These are phyloP conservation scores for Micrastur ruficollis DNA, from an alignment of 2,797 vertebrate species.

Conservation along the genomic window DNA sequence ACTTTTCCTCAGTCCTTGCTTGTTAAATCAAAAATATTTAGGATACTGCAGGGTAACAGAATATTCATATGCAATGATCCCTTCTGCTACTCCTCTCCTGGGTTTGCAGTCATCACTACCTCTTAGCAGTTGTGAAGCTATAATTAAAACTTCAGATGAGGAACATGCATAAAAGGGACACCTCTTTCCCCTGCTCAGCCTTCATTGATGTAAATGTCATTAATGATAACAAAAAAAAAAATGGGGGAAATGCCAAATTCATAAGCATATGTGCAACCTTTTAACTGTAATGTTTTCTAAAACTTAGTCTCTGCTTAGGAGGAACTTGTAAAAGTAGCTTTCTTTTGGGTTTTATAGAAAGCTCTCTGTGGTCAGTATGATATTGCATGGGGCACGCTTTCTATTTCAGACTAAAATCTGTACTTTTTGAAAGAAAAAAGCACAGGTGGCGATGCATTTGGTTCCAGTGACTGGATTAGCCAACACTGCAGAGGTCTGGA, in stretches of 20 bases:
- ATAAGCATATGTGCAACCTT: background rate
- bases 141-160: slow-evolving; percentile 28
- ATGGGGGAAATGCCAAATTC: background rate
- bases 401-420: background rate
- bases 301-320: background rate
- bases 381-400: background rate
- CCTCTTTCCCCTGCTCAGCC: background rate
- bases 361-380: background rate
- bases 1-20: background rate
- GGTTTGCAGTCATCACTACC: background rate
- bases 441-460: background rate
- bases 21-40: slow-evolving; percentile 3
- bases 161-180: background rate
- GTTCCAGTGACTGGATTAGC: background rate
- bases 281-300: background rate
- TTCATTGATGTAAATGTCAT: background rate
- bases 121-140: background rate
- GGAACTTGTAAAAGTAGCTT: background rate
- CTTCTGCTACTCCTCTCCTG: background rate
- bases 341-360: background rate
- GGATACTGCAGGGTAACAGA: background rate
- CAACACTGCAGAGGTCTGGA: background rate
- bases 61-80: background rate
- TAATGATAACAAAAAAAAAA: background rate
- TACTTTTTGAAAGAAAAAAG: background rate